Percentiles rank a stretch among this genome's conserved stretches.
phyloP scores from a whole-genome alignment of 2,888 invertebrate species.

The Trisateles emortualis region DNA sequence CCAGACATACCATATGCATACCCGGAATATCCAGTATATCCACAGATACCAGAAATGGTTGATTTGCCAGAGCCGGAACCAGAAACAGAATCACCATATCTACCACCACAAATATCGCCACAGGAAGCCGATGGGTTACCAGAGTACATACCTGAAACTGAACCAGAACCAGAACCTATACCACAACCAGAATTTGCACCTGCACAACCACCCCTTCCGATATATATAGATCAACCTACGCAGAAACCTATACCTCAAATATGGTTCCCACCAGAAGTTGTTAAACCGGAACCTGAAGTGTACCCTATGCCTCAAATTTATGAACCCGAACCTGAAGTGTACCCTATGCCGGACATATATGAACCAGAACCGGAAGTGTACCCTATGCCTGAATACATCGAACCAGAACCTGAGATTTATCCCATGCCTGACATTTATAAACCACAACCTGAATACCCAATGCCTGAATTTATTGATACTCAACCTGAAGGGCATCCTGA shows the following conservation, averaged over 20 bases:
- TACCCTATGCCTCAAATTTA: neutral
- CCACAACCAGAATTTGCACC: neutral
- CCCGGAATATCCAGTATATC: neutral
- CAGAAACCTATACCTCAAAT: no score
- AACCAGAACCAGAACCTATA: neutral
- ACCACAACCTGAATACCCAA: neutral
- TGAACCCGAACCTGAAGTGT: neutral
- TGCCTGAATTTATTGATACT: neutral
- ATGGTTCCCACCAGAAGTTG: neutral
- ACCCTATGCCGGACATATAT: neutral
- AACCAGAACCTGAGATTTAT: neutral
- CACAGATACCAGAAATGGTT: neutral
- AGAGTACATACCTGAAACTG: neutral
- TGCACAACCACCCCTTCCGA: neutral
- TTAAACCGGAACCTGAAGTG: neutral
- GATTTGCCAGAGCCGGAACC: neutral
- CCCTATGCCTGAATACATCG: neutral
- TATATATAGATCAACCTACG: neutral
- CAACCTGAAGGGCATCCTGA: neutral
- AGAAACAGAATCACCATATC: neutral
- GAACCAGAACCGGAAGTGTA: neutral
- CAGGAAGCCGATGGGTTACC: neutral
- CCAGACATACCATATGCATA: neutral
- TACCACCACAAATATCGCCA: neutral
- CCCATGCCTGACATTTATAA: neutral